Base-by-base conservation (phyloP, 2,888 invertebrate genomes). In the Drosophila bunnanda region DNA sequence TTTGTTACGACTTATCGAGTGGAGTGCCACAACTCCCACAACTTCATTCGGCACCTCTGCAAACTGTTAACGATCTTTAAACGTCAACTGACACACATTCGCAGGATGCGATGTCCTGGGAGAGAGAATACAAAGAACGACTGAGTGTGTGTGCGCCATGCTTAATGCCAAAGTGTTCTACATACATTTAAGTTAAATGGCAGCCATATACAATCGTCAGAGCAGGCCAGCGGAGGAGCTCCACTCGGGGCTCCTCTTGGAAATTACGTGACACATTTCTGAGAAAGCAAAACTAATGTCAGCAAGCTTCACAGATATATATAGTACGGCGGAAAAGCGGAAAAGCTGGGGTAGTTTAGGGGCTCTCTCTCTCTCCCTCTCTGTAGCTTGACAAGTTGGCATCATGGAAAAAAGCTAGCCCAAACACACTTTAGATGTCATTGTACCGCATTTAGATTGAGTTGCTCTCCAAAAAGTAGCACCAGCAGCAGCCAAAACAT, bases 401-500 rank as follows among this genome's bases (percentile, higher is more conserved):
- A 64, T 65, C 66, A 73, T 72, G 72, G 72, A 71, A 66, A 70
- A 72, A 56, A 76, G 70, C 59, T 74, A 75, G 82, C 74, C 80
- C 77, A 86, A 80, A 80, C 86, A 80, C 90, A 90, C 86, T 86
- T 90, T 79, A 90, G 86, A 89, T 86, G 86, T 86, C 86, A 90
- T 86, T 86, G 86, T 86, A 86, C 86, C 86, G 90, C 89, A 89
- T 89, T 89, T 89, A 89, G 85, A 85, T 86, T 89, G 89, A 89
- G 89, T 90, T 79, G 90, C 90, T 89, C 82, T 89, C 60, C 52
- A 48, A 48, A 28, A 20, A 52, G 50, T 20, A 52, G 50, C 20
- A 50, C 34, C 17, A 34, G 68, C 17, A 52, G 67, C 34, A 28
- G 86, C 89, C 83, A 88, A 83, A 83, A 88, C 83, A 89, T 85